Conservation (phyloP, 2,113 vertebrate genomes). For the Thymallus thymallus region DNA sequence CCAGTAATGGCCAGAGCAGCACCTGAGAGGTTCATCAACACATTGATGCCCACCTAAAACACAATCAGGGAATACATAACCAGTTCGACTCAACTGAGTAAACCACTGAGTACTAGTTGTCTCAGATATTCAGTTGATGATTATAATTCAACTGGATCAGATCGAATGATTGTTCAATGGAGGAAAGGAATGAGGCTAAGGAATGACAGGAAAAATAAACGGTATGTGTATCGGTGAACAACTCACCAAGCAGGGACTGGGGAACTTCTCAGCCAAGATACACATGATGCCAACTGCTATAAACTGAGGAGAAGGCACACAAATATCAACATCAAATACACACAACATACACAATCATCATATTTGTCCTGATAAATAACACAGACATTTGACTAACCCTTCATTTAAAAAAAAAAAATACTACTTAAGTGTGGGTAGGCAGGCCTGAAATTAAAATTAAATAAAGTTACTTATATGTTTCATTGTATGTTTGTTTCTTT, state of each 20-base stretch:
- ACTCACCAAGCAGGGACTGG: conserved; percentile 69
- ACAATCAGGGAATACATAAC: conserved; percentile 1
- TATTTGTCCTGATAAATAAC: too few species aligned
- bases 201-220: not conserved
- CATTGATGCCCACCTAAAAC: conserved; percentile 49
- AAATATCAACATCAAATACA: not conserved
- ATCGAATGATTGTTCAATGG: not conserved
- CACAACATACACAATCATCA: too few species aligned
- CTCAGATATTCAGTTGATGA: not conserved
- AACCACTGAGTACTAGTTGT: not conserved
- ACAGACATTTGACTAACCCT: too few species aligned
- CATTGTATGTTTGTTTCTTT: too few species aligned
- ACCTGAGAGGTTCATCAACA: conserved; percentile 51
- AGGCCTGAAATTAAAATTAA: too few species aligned
- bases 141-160: not conserved
- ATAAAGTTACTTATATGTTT: too few species aligned
- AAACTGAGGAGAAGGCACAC: conserved; percentile 46
- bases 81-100: not conserved
- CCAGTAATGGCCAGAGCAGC: conserved; percentile 47
- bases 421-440: too few species aligned
- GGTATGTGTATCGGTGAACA: not conserved
- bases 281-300: conserved; percentile 49
- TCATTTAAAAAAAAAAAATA: too few species aligned
- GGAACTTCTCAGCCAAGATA: conserved; percentile 61
- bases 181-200: not conserved